Conservation (phyloP, 2,113 vertebrate species). For the Penelope pileata region DNA sequence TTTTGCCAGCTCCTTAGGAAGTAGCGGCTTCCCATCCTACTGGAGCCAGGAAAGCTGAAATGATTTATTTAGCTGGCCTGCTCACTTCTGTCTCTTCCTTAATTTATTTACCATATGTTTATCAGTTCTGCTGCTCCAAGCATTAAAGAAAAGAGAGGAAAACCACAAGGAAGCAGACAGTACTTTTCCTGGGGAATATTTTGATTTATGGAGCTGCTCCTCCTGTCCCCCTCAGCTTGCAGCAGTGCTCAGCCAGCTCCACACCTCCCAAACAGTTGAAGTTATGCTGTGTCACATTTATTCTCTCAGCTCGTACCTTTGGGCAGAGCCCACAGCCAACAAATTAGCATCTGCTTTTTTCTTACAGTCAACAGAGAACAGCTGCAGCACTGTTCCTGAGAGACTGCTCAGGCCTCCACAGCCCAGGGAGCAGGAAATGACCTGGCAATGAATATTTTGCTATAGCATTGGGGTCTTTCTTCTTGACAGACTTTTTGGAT, state of each 20-base stretch:
- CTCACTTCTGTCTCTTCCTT: slow-evolving; percentile 31
- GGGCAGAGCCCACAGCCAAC: not conserved
- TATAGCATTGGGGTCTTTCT: not conserved
- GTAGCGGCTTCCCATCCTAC: not conserved
- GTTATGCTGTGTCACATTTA: not conserved
- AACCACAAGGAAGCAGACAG: not conserved
- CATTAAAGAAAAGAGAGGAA: not conserved
- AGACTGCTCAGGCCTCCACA: not conserved
- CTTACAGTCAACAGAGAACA: not conserved
- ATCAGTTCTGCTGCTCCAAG: slow-evolving; percentile 2
- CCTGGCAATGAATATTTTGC: not conserved
- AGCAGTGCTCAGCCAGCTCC: not conserved
- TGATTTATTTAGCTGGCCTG: slow-evolving; percentile 15
- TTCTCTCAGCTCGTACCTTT: not conserved
- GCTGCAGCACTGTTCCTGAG: not conserved
- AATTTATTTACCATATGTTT: slow-evolving; percentile 34
- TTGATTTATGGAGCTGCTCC: not conserved
- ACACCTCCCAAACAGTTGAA: not conserved
- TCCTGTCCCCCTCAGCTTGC: not conserved
- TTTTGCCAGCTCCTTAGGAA: slow-evolving; percentile 24
- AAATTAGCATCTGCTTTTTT: not conserved
- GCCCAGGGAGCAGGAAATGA: not conserved
- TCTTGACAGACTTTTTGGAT: not conserved
- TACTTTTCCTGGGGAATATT: not conserved
- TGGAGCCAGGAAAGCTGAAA: slow-evolving; percentile 29